These are phyloP conservation scores for Clupea harengus DNA, from an alignment of 2,113 vertebrate species.

Conservation along the genomic window DNA sequence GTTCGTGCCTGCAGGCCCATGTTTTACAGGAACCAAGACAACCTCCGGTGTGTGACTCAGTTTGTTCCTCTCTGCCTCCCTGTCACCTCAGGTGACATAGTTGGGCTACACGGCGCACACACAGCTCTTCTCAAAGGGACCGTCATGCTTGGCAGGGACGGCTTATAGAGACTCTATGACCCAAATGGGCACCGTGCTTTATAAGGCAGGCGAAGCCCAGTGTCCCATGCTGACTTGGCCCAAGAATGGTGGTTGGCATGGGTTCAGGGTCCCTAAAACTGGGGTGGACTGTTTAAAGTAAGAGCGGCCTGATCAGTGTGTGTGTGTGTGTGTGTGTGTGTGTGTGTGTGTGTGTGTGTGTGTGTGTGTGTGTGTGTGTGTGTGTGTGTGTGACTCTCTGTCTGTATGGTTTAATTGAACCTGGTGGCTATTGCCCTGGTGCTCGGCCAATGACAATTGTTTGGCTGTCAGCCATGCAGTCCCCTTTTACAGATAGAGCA, in stretches of 20 bases:
- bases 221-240: neutral
- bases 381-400: neutral
- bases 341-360: slow-evolving; percentile 6
- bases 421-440: slow-evolving; percentile 63
- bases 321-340: neutral
- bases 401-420: slow-evolving; percentile 57
- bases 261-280: neutral
- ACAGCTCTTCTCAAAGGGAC: neutral
- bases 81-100: slow-evolving; percentile 3
- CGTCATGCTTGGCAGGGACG: neutral
- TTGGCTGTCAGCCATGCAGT: neutral
- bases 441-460: slow-evolving; percentile 22
- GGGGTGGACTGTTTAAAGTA: neutral
- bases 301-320: neutral
- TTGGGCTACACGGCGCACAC: neutral
- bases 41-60: neutral
- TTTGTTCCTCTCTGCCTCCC: neutral
- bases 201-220: neutral
- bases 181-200: neutral
- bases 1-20: neutral
- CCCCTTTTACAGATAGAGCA: neutral
- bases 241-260: neutral
- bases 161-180: neutral
- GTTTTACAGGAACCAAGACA: neutral
- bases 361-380: neutral